Conservation (phyloP, 2,113 vertebrate species). For the Bos javanicus region DNA sequence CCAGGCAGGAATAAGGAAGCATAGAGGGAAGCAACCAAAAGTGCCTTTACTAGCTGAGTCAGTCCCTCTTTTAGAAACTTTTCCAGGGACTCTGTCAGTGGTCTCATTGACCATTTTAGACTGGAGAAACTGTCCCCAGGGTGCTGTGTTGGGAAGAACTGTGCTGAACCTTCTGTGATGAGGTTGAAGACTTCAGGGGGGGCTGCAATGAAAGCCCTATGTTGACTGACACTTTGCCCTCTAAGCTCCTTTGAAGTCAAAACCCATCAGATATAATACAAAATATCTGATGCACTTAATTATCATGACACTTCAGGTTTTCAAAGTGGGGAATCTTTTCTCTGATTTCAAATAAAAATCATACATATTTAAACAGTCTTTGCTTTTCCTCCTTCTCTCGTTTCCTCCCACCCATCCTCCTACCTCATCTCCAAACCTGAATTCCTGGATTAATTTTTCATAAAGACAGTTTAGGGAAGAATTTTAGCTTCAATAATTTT, state of each 20-base stretch:
- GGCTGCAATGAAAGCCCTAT: background rate
- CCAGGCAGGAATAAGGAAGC: background rate
- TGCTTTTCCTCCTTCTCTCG: background rate
- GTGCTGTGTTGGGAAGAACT: background rate
- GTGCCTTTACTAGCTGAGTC: background rate
- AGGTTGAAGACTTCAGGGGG: background rate
- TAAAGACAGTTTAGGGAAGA: background rate
- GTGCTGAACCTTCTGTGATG: background rate
- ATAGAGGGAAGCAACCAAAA: background rate
- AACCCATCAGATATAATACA: background rate
- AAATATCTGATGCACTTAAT: background rate
- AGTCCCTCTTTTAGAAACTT: background rate
- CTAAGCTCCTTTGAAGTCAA: background rate
- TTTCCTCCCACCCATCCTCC: background rate
- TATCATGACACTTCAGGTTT: slow-evolving; percentile 1
- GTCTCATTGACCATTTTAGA: background rate
- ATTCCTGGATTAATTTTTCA: slow-evolving; percentile 46
- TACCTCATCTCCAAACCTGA: background rate
- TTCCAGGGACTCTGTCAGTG: background rate
- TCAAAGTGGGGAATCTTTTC: background rate
- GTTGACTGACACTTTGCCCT: background rate
- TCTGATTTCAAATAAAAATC: slow-evolving; percentile 45
- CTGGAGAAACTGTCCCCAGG: background rate
- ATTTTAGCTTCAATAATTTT: background rate
- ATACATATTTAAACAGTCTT: slow-evolving; percentile 50